Evolutionary conservation across 2,797 vertebrate species (phyloP).

Genomic region (Triplophysa bombifrons): DNA sequence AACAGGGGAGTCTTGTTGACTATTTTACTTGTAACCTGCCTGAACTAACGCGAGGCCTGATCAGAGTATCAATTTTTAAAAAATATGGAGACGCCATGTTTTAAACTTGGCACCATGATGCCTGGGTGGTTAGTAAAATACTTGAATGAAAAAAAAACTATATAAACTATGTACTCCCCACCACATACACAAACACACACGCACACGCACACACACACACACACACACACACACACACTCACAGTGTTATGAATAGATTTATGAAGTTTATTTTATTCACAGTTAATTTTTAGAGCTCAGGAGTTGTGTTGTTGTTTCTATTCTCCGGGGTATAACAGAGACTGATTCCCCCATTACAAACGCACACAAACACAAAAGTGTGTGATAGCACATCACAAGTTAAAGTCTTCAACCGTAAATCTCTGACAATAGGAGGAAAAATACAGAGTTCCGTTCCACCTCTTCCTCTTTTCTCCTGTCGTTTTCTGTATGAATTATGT

Average conservation of each 20-base stretch:
- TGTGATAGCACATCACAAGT: constrained; percentile 50
- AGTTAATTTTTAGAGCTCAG: constrained; percentile 42
- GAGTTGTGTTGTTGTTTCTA: constrained; percentile 38
- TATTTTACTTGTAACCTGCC: too few relatives aligned
- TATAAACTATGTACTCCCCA: neutral
- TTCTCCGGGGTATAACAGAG: constrained; percentile 41
- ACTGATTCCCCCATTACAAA: constrained; percentile 37
- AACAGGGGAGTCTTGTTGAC: too few relatives aligned
- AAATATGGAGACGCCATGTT: too few relatives aligned
- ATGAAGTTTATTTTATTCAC: constrained; percentile 41
- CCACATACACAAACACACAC: neutral
- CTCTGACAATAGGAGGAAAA: constrained; percentile 55
- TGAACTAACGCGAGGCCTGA: too few relatives aligned
- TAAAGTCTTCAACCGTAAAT: constrained; percentile 46
- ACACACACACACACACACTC: neutral
- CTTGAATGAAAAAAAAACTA: neutral
- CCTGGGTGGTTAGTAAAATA: too few relatives aligned
- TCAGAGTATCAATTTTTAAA: too few relatives aligned
- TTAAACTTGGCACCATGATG: too few relatives aligned
- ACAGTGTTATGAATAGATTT: constrained; percentile 25
- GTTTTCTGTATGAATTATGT: constrained; percentile 48
- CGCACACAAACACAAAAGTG: constrained; percentile 40
- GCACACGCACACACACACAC: neutral
- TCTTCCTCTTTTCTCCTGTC: constrained; percentile 39
- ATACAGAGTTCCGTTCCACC: constrained; percentile 48